Evolutionary conservation across 2,113 vertebrate genomes (phyloP).

Genomic region (Bufo gargarizans): DNA sequence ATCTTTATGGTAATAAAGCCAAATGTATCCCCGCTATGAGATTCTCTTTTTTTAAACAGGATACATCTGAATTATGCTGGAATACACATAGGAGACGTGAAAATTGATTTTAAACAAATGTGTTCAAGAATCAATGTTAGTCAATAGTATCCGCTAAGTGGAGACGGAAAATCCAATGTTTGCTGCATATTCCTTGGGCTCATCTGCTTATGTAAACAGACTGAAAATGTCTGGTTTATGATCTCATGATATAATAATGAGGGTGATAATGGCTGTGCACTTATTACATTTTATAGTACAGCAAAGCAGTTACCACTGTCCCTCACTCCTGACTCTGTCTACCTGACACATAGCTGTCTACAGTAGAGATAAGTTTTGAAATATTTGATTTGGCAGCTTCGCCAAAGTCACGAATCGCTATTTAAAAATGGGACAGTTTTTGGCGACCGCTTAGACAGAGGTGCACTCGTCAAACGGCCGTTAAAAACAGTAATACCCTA

Average conservation of each 20-base stretch:
- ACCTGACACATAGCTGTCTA: neutral
- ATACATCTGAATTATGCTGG: constrained; percentile 31
- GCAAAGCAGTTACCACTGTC: neutral
- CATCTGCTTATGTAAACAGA: constrained; percentile 13
- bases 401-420: too few species aligned
- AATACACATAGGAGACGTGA: neutral
- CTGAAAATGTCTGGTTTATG: neutral
- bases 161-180: constrained; percentile 6
- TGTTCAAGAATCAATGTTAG: constrained; percentile 17
- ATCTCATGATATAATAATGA: constrained; percentile 9
- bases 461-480: too few species aligned
- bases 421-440: too few species aligned
- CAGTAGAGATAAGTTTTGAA: too few species aligned
- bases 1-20: constrained; percentile 3
- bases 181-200: neutral
- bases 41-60: constrained; percentile 21
- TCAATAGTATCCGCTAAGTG: constrained; percentile 35
- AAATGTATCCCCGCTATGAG: constrained; percentile 1
- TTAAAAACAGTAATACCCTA: too few species aligned
- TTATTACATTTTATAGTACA: neutral
- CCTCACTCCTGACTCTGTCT: neutral
- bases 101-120: constrained; percentile 26
- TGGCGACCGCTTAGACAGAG: too few species aligned
- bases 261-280: neutral
- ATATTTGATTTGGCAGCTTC: too few species aligned